A percentile compares a stretch with the other conserved stretches of the same genome.
phyloP scores from a whole-genome alignment of 2,888 invertebrate genomes.

The Sabatieria punctata region DNA sequence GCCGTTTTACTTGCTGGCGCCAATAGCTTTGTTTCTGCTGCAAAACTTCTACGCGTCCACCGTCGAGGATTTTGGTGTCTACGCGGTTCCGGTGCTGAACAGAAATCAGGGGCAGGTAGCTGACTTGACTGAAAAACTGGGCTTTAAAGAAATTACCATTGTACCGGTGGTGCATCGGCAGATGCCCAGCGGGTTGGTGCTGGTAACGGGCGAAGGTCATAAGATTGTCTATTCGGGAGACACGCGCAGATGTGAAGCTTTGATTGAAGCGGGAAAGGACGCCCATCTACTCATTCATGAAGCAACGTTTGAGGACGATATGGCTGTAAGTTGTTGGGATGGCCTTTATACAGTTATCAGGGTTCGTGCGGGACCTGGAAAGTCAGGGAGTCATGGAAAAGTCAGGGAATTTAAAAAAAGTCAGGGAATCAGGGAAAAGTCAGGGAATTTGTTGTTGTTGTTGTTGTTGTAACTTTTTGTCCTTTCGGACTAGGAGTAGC shows the following conservation, averaged over 20 bases:
- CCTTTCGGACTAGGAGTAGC: no score
- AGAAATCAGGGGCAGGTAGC: not conserved
- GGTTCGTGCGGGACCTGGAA: no score
- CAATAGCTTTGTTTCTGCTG: not conserved
- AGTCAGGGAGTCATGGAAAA: no score
- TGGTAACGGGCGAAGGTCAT: conserved; percentile 30
- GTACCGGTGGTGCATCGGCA: conserved; percentile 13
- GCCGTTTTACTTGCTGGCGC: not conserved
- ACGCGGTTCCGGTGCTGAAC: not conserved
- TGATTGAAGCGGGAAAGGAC: conserved; percentile 53
- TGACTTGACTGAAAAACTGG: conserved; percentile 31
- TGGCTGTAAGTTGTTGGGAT: conserved; percentile 56
- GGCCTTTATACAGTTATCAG: no score
- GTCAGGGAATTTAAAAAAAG: no score
- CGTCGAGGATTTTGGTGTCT: not conserved
- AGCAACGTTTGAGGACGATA: conserved; percentile 87
- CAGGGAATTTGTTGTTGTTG: no score
- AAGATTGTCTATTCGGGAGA: conserved; percentile 91
- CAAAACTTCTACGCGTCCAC: not conserved
- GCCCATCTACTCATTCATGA: conserved; percentile 87
- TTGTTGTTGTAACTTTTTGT: no score
- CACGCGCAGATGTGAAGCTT: conserved; percentile 64
- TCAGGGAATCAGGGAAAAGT: no score
- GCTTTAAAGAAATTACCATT: not conserved
- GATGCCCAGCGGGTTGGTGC: conserved; percentile 27